Evolutionary conservation across 2,797 vertebrate genomes (phyloP).

Genomic region (Adelosebastes latens): DNA sequence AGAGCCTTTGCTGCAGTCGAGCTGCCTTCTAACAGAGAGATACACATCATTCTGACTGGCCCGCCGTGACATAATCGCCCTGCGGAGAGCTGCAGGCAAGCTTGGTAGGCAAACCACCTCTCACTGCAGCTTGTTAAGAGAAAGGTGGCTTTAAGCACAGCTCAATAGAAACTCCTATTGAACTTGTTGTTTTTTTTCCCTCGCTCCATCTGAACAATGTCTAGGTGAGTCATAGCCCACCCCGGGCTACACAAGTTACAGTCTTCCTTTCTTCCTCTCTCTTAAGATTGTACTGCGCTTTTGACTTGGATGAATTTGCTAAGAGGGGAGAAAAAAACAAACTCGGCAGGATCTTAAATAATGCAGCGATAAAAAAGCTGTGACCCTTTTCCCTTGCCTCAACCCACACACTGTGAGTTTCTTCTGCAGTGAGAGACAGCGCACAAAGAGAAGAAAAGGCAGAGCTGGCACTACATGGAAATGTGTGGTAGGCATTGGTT

Average conservation of each 20-base stretch:
- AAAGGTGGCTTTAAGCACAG: conserved; percentile 78
- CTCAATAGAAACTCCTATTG: conserved; percentile 78
- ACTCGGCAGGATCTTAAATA: conserved; percentile 75
- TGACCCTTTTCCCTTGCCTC: conserved; percentile 72
- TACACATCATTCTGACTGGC: conserved; percentile 80
- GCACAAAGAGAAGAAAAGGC: conserved; percentile 63
- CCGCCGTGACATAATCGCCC: conserved; percentile 80
- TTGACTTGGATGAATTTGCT: conserved; percentile 74
- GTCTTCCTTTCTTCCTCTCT: conserved; percentile 65
- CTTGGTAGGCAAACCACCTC: conserved; percentile 81
- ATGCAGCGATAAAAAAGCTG: conserved; percentile 69
- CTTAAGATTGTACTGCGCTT: conserved; percentile 65
- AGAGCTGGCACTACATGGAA: conserved; percentile 66
- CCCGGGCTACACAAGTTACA: conserved; percentile 71
- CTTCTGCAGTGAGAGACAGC: conserved; percentile 59
- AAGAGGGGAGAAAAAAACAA: conserved; percentile 60
- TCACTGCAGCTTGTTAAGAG: conserved; percentile 83
- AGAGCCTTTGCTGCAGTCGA: conserved; percentile 73
- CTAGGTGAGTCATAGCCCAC: conserved; percentile 78
- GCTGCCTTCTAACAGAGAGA: conserved; percentile 77
- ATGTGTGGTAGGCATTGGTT: conserved; percentile 63
- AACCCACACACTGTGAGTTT: conserved; percentile 71
- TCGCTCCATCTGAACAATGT: conserved; percentile 72
- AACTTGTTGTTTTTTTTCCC: conserved; percentile 62
- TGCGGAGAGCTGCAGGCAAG: conserved; percentile 80